These are phyloP conservation scores for Tetraneura akinire DNA, from an alignment of 1,140 invertebrate genomes.

Conservation along the genomic window DNA sequence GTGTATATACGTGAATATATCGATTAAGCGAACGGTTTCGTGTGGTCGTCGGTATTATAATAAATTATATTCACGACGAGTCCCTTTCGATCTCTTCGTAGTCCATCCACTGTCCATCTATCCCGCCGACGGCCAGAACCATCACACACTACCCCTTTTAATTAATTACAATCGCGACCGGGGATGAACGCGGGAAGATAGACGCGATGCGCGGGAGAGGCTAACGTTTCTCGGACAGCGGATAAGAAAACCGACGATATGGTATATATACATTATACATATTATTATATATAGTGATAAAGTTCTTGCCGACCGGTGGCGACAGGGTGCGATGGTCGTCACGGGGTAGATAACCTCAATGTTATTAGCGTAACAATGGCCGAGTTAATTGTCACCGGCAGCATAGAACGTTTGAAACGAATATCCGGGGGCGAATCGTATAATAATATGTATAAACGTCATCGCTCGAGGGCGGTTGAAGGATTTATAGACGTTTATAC, in stretches of 20 bases:
- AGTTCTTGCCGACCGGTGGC: slow-evolving; percentile 9
- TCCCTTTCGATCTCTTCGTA: slow-evolving; percentile 22
- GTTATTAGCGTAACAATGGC: slow-evolving; percentile 45
- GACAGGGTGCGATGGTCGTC: not conserved
- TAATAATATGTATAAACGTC: not conserved
- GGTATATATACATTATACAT: too few relatives aligned
- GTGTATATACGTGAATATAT: slow-evolving; percentile 26
- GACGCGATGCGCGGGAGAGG: not conserved
- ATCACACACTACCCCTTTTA: slow-evolving; percentile 31
- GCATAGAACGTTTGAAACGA: slow-evolving; percentile 1
- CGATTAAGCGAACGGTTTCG: slow-evolving; percentile 25
- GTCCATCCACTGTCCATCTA: not conserved
- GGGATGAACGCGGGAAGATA: slow-evolving; percentile 38
- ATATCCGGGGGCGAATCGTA: not conserved
- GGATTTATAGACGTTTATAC: not conserved
- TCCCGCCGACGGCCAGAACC: not conserved
- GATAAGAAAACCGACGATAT: slow-evolving; percentile 34
- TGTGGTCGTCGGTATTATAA: too few relatives aligned
- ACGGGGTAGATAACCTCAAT: slow-evolving; percentile 24
- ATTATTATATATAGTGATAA: slow-evolving; percentile 45
- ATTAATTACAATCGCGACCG: slow-evolving; percentile 30
- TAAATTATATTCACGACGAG: too few relatives aligned
- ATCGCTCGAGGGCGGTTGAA: not conserved
- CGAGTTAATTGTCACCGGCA: slow-evolving; percentile 45
- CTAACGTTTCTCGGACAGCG: slow-evolving; percentile 34